These are phyloP conservation scores for Aspidiotus destructor DNA, from an alignment of 2,888 invertebrate genomes.

Conservation along the genomic window DNA sequence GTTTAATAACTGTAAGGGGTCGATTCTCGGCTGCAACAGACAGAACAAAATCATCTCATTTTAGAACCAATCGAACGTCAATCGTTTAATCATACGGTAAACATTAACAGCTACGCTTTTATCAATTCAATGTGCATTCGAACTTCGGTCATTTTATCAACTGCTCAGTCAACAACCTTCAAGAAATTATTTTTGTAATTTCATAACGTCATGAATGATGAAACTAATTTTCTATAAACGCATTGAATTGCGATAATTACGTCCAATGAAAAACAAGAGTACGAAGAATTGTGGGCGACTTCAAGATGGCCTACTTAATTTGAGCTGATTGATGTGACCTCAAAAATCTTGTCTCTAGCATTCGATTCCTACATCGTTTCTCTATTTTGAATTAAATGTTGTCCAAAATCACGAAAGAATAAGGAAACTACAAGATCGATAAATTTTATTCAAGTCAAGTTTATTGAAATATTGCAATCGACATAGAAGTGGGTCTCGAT, in stretches of 20 bases:
- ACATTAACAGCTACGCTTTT: not conserved
- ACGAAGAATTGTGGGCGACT: no score
- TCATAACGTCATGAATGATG: no score
- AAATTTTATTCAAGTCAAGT: not conserved
- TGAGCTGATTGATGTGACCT: not conserved
- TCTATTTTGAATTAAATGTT: not conserved
- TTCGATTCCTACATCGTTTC: not conserved
- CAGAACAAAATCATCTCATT: conserved; percentile 35
- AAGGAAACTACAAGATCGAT: not conserved
- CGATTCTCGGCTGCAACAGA: conserved; percentile 76
- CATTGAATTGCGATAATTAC: no score
- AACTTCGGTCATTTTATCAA: no score
- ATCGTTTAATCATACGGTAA: not conserved
- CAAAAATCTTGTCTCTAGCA: not conserved
- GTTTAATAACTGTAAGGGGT: conserved; percentile 76
- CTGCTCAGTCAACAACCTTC: no score
- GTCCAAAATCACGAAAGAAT: not conserved
- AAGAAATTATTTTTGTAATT: no score
- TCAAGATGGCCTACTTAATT: not conserved
- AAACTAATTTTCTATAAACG: no score
- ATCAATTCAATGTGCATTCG: not conserved
- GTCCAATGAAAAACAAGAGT: no score
- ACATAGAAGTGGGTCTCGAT: not conserved
- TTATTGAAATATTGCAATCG: not conserved
- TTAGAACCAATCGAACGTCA: not conserved